Evolutionary conservation across 2,888 invertebrate species (phyloP).

Genomic region (Drosophila paramelanica): DNA sequence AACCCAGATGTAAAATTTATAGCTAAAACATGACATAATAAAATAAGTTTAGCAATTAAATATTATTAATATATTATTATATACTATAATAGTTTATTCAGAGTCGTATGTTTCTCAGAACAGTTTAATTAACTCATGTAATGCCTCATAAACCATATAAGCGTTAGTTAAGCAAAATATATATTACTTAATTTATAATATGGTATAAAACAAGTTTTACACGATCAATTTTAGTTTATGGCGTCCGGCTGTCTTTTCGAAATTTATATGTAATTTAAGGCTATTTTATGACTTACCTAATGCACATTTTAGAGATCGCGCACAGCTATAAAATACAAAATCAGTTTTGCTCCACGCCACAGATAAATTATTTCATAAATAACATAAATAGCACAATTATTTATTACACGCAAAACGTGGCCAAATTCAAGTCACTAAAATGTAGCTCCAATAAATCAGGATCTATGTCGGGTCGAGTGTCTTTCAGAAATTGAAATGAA

Average conservation of each 20-base stretch:
- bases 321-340: conserved; percentile 34
- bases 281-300: conserved; percentile 51
- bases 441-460: conserved; percentile 14
- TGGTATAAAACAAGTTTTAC: conserved; percentile 22
- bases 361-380: conserved; percentile 49
- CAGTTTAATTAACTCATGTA: conserved; percentile 9
- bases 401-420: conserved; percentile 16
- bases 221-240: conserved; percentile 36
- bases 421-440: conserved; percentile 17
- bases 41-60: neutral
- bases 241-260: conserved; percentile 13
- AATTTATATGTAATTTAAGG: conserved; percentile 33
- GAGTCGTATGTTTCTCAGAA: neutral
- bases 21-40: neutral
- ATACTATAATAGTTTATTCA: neutral
- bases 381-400: conserved; percentile 21
- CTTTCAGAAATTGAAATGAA: conserved; percentile 13
- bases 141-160: conserved; percentile 3
- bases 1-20: too few relatives aligned
- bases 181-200: conserved; percentile 24
- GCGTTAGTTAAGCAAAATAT: conserved; percentile 3
- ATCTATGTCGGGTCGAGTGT: conserved; percentile 11
- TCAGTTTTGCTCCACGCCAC: conserved; percentile 12
- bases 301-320: conserved; percentile 31
- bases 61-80: neutral